Evolutionary conservation across 2,888 invertebrate species (phyloP), one percentile per base, ranked within the genome.

Genomic region (Atethmia centrago): DNA sequence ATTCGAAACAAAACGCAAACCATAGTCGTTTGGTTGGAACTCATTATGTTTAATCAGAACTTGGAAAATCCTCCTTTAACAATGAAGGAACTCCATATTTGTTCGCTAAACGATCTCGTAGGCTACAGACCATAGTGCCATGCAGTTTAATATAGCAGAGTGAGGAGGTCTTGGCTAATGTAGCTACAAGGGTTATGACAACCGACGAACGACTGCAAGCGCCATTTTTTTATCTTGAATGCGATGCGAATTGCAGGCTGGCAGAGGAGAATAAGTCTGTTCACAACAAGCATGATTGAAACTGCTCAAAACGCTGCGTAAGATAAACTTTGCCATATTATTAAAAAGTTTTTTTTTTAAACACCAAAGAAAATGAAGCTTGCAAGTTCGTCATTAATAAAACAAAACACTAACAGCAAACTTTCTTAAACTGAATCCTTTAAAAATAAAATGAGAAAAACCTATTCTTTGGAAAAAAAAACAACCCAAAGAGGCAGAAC

Each of bases 131-230:
- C 28, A 73, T 14, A 12, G 3, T 25, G 74, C 61, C 80, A 42
- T 80, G 80, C 61, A 73, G 4, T 76, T 80, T 2, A 75, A 42
- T 76, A 80, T 80, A 76, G 75, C 75, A 76, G 75, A 76, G 47
- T 16, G 7, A 31, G 75, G 75, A 73, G 40, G 31, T 47, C 74
- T 73, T 74, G 75, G 74, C 47, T 25, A 31, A 28, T 31, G 80
- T 73, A 61, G 47, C 1, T 28, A 40, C 74, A 51, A 61, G 74
- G 71, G 9, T 14, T 8, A 42, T 53, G 80, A 74, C 1, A 40
- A 31, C 40, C n/a, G 2, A 16, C 61, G 12, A 79, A 53, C 47
- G 79, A 75, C 59, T 59, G 7, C 9, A 25, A 42, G 19, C 14
- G 19, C 58, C 58, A 53, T 73, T 49, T 16, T 68, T 10, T 2